Conservation (phyloP, 2,888 invertebrate genomes). For the Dryobota labecula region DNA sequence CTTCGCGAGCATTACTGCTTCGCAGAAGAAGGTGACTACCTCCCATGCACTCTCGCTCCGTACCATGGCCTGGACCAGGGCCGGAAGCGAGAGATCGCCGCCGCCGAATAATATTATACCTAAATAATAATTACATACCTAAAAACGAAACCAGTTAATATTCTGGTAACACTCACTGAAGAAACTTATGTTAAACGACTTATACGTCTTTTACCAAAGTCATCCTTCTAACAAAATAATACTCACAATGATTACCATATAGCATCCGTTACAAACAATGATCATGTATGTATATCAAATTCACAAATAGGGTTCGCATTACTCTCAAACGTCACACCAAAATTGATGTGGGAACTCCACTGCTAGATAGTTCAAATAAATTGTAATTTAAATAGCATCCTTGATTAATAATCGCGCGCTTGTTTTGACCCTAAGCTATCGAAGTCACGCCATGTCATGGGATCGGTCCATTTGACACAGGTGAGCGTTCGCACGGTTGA, state of each 20-base stretch:
- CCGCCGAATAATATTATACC: too few species aligned
- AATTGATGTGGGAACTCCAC: constrained; percentile 75
- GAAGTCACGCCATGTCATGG: constrained; percentile 80
- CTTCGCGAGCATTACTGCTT: too few species aligned
- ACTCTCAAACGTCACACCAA: constrained; percentile 44
- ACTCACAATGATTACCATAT: constrained; percentile 17
- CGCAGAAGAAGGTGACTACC: too few species aligned
- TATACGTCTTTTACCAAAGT: neutral
- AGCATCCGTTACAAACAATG: constrained; percentile 38
- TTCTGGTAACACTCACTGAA: neutral
- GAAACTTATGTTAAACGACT: neutral
- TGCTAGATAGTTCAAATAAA: constrained; percentile 59
- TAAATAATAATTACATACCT: too few species aligned
- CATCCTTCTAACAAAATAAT: neutral
- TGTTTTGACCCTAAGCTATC: constrained; percentile 61
- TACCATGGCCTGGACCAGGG: too few species aligned
- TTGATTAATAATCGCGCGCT: constrained; percentile 63
- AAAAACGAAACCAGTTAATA: neutral
- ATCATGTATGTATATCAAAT: constrained; percentile 45
- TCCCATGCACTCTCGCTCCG: too few species aligned
- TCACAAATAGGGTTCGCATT: constrained; percentile 40
- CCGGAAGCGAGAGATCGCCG: too few species aligned
- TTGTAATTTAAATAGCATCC: constrained; percentile 69
- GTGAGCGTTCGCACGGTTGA: constrained; percentile 81
- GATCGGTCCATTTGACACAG: constrained; percentile 72